Evolutionary conservation across 2,888 invertebrate species (phyloP), one percentile per base, ranked within the genome.

Genomic region (Mythimna vitellina): DNA sequence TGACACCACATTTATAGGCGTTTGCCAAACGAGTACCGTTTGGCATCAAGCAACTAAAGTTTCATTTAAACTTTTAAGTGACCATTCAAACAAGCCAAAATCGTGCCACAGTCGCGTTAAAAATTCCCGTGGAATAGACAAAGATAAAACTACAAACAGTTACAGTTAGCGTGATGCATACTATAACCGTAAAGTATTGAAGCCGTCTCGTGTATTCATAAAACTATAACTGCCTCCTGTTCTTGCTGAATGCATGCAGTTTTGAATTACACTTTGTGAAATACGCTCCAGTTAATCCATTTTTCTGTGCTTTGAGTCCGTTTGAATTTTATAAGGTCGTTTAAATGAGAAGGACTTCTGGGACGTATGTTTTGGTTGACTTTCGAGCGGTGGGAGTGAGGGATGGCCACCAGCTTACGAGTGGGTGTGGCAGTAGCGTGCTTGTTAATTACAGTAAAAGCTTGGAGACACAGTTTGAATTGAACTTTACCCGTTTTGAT

Each of bases 121-220:
- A 29, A 69, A 65, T 56, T 46, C 57, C 20, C 22, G 25, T 9
- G 8, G 63, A 73, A 56, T 58, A 81, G 38, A 67, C 65, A 65
- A 58, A 64, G 65, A 64, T 62, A 69, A 60, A 80, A 71, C 70
- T 73, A 65, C 29, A 58, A 64, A 70, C 51, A 76, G 70, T 76
- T 76, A 80, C 77, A 76, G 61, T 83, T 85, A 54, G 82, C 86
- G 86, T 88, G 88, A 64, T 75, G 49, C 66, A 68, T 66, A 72
- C 84, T 74, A 81, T 88, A 83, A 86, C 65, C 72, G 69, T 85
- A 83, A 85, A 86, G 62, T 68, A 82, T 75, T 73, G 86, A 78
- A 82, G 73, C 66, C 58, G 58, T 67, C 68, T 78, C 72, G 73
- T 65, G 67, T 68, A 73, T 68, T 76, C 76, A 81, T 83, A 73